These are phyloP conservation scores for Psittacula echo DNA, from an alignment of 2,797 vertebrate species.

Conservation along the genomic window DNA sequence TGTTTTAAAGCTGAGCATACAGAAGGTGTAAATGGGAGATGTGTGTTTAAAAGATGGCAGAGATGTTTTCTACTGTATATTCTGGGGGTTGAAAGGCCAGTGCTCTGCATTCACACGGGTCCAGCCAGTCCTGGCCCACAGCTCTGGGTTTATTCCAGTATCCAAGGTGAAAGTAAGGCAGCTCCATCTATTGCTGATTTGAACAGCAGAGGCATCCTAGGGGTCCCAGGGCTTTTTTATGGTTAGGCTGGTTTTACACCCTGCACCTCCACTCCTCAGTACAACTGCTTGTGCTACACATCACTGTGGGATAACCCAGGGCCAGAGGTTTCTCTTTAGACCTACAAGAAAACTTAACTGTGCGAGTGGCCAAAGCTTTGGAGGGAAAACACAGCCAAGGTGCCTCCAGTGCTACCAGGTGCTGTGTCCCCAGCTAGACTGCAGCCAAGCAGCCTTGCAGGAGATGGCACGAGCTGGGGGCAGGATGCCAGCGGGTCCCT, in stretches of 20 bases:
- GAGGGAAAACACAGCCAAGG: background rate
- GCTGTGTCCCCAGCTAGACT: rapidly evolving
- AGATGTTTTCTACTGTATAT: background rate
- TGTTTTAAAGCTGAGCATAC: background rate
- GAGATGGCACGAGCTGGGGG: background rate
- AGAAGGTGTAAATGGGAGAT: background rate
- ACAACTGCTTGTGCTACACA: background rate
- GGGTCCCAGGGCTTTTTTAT: background rate
- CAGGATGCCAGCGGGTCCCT: background rate
- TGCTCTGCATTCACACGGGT: background rate
- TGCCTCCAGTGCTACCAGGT: rapidly evolving
- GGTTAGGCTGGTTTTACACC: background rate
- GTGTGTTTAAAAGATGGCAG: background rate
- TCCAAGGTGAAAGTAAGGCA: background rate
- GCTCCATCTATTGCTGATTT: background rate
- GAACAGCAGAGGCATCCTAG: background rate
- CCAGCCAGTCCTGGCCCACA: background rate
- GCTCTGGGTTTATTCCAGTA: background rate
- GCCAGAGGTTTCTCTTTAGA: background rate
- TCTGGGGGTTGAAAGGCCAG: background rate
- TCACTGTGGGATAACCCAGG: rapidly evolving
- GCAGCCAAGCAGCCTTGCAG: background rate
- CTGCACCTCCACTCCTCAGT: background rate
- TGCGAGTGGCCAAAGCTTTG: rapidly evolving
- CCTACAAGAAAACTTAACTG: background rate